These are phyloP conservation scores for Notechis scutatus DNA, from an alignment of 2,113 vertebrate species.

Conservation along the genomic window DNA sequence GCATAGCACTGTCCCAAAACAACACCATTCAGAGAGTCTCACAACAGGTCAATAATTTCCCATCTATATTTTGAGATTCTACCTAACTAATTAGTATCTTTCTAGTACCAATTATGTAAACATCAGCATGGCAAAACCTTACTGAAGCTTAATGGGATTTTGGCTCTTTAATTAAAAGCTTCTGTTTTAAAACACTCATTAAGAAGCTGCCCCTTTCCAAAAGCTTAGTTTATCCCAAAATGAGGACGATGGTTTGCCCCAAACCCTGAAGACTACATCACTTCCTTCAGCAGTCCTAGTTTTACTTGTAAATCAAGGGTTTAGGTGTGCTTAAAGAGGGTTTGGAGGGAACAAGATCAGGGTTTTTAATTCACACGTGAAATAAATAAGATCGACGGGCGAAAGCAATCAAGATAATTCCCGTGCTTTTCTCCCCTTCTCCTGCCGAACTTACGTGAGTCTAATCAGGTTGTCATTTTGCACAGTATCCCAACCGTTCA, in stretches of 20 bases:
- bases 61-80: not conserved
- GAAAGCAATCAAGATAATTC: not conserved
- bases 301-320: not conserved
- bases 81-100: not conserved
- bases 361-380: not conserved
- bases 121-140: not conserved
- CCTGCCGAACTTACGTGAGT: constrained; percentile 13
- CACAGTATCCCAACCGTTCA: constrained; percentile 1
- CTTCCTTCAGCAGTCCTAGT: not conserved
- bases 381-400: not conserved
- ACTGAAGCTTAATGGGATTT: not conserved
- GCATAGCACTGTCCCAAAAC: not conserved
- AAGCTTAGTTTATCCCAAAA: not conserved
- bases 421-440: fast-evolving
- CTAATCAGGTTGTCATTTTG: not conserved
- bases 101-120: not conserved
- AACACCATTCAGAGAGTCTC: not conserved
- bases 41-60: not conserved
- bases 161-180: not conserved
- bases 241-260: not conserved
- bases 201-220: not conserved
- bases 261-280: not conserved
- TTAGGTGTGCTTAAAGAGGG: too few relatives aligned
- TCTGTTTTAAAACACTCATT: not conserved
- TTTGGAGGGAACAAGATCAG: too few relatives aligned